Percentiles rank a stretch among this genome's conserved stretches.
These are phyloP conservation scores for Myopa tessellatipennis DNA, from an alignment of 2,888 invertebrate species.

Conservation along the genomic window DNA sequence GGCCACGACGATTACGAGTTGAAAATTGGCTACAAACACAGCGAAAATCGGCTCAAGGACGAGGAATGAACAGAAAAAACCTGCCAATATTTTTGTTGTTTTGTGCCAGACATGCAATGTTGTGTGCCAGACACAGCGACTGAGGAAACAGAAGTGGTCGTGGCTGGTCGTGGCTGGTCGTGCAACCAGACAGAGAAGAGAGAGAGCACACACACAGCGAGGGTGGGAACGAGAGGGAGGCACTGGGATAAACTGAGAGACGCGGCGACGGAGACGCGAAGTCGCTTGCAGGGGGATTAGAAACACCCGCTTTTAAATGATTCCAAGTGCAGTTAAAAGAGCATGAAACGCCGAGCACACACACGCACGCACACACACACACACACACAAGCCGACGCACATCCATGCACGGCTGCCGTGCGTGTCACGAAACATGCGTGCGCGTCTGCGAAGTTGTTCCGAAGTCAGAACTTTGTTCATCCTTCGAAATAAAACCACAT, in stretches of 20 bases:
- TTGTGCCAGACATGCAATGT: background rate
- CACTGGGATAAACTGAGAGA: background rate
- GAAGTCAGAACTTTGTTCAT: slow-evolving; percentile 12
- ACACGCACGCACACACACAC: slow-evolving; percentile 15
- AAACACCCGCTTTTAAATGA: slow-evolving; percentile 16
- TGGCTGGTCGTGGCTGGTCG: background rate
- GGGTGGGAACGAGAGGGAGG: background rate
- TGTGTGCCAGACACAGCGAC: background rate
- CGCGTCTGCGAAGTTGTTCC: slow-evolving; percentile 23
- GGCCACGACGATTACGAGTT: background rate
- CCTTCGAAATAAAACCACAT: slow-evolving; percentile 22
- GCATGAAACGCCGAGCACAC: background rate
- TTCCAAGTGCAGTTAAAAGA: slow-evolving; percentile 23
- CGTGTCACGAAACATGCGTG: background rate
- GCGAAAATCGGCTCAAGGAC: background rate
- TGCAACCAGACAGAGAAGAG: slow-evolving; percentile 22
- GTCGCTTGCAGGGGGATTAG: background rate
- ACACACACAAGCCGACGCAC: background rate
- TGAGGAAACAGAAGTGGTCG: slow-evolving; percentile 6
- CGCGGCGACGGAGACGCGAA: background rate
- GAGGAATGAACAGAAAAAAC: slow-evolving; percentile 4
- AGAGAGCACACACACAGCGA: background rate
- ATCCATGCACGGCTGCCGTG: background rate
- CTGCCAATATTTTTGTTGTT: slow-evolving; percentile 1
- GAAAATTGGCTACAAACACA: slow-evolving; percentile 24